Conservation (phyloP, 2,888 invertebrate genomes). For the Sinelater perroti region DNA sequence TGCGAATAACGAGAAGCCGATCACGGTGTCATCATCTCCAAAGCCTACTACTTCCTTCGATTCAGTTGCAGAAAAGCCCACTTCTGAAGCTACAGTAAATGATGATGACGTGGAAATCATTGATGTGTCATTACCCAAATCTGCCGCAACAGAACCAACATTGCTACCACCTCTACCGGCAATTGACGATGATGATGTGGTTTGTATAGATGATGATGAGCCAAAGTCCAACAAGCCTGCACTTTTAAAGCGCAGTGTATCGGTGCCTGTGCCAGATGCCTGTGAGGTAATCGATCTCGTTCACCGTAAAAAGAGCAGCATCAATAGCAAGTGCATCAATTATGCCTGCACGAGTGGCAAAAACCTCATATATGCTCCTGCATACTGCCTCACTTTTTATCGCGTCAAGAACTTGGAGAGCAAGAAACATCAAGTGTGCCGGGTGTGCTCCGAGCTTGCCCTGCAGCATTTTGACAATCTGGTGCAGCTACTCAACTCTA, state of each 20-base stretch:
- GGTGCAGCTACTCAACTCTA: slow-evolving; percentile 44
- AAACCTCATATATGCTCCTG: slow-evolving; percentile 60
- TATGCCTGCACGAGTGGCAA: slow-evolving; percentile 62
- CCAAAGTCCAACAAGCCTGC: not conserved
- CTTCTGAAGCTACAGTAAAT: not conserved
- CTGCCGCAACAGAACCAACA: too few species aligned
- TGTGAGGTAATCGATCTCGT: slow-evolving; percentile 55
- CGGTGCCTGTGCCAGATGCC: not conserved
- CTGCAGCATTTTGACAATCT: slow-evolving; percentile 56
- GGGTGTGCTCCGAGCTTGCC: slow-evolving; percentile 56
- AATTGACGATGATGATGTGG: slow-evolving; percentile 25
- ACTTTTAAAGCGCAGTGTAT: not conserved
- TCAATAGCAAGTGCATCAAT: slow-evolving; percentile 65
- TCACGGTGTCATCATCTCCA: not conserved
- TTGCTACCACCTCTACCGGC: too few species aligned
- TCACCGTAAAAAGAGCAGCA: slow-evolving; percentile 42
- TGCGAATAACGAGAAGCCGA: too few species aligned
- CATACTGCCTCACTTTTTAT: slow-evolving; percentile 59
- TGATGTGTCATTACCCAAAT: not conserved
- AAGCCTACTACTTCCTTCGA: not conserved
- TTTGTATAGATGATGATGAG: slow-evolving; percentile 33
- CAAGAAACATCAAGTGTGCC: slow-evolving; percentile 58
- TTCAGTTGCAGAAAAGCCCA: not conserved
- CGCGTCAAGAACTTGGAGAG: slow-evolving; percentile 56
- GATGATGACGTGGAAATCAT: slow-evolving; percentile 29